These are phyloP conservation scores for Lordiphosa mommai DNA, from an alignment of 1,140 invertebrate genomes.

Conservation along the genomic window DNA sequence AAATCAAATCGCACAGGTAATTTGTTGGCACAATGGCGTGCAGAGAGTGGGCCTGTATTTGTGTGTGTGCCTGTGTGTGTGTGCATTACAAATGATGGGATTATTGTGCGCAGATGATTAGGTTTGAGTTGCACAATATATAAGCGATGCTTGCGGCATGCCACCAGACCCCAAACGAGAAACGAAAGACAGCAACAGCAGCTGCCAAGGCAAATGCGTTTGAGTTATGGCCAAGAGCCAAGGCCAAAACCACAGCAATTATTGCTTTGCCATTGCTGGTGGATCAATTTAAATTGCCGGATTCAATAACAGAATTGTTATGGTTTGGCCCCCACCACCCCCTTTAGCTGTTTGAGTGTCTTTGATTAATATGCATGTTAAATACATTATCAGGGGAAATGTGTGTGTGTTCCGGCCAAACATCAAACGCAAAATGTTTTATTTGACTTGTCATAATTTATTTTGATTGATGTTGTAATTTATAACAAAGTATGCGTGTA, in stretches of 20 bases:
- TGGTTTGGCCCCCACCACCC: constrained; percentile 6
- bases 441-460: constrained; percentile 47
- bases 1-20: constrained; percentile 74
- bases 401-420: constrained; percentile 31
- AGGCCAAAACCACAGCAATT: constrained; percentile 59
- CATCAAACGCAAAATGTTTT: constrained; percentile 53
- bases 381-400: constrained; percentile 61
- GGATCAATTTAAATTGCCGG: constrained; percentile 65
- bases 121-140: constrained; percentile 39
- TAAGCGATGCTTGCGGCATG: constrained; percentile 24
- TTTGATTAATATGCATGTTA: constrained; percentile 69
- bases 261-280: constrained; percentile 54
- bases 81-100: constrained; percentile 63
- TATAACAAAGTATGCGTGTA: constrained; percentile 14
- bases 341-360: neutral
- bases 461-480: constrained; percentile 56
- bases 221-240: constrained; percentile 43
- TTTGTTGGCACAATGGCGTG: constrained; percentile 58
- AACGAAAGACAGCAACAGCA: constrained; percentile 11
- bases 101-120: constrained; percentile 52
- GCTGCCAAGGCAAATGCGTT: constrained; percentile 42
- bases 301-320: constrained; percentile 60
- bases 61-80: constrained; percentile 11
- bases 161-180: constrained; percentile 5
- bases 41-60: constrained; percentile 28